These are phyloP conservation scores for Torymus auratus DNA, from an alignment of 2,888 invertebrate species.

Conservation along the genomic window DNA sequence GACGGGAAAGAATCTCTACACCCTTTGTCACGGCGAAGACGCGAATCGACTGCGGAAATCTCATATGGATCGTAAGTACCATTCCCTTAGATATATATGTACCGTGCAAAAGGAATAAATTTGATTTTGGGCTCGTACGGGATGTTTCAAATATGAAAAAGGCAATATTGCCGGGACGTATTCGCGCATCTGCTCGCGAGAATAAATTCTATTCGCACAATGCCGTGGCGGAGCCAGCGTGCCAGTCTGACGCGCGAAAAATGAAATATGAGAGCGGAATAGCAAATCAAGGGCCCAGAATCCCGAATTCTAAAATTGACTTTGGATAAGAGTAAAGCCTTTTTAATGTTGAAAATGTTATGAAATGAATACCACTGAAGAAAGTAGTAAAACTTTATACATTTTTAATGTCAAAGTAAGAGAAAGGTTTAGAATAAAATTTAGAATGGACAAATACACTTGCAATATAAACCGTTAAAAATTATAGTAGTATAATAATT, in stretches of 20 bases:
- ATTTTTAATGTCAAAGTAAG: too few species aligned
- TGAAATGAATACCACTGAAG: too few species aligned
- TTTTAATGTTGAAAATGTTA: too few species aligned
- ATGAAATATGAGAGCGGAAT: conserved; percentile 56
- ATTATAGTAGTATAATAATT: too few species aligned
- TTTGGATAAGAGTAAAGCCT: too few species aligned
- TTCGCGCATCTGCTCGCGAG: conserved; percentile 13
- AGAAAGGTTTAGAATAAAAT: too few species aligned
- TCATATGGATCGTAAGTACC: conserved; percentile 95
- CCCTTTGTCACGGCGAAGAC: conserved; percentile 97
- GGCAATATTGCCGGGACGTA: neutral
- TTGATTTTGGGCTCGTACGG: neutral
- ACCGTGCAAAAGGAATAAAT: neutral
- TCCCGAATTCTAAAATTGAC: neutral
- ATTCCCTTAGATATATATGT: too few species aligned
- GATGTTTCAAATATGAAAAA: neutral
- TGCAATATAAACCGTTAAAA: too few species aligned
- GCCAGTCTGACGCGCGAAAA: conserved; percentile 15
- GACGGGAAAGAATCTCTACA: conserved; percentile 94
- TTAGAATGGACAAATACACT: too few species aligned
- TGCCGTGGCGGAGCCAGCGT: neutral
- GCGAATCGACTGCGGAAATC: conserved; percentile 95
- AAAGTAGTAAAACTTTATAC: too few species aligned
- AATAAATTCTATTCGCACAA: neutral
- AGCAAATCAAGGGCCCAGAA: conserved; percentile 58